These are phyloP conservation scores for Panthera tigris DNA, from an alignment of 2,113 vertebrate species.

Conservation along the genomic window DNA sequence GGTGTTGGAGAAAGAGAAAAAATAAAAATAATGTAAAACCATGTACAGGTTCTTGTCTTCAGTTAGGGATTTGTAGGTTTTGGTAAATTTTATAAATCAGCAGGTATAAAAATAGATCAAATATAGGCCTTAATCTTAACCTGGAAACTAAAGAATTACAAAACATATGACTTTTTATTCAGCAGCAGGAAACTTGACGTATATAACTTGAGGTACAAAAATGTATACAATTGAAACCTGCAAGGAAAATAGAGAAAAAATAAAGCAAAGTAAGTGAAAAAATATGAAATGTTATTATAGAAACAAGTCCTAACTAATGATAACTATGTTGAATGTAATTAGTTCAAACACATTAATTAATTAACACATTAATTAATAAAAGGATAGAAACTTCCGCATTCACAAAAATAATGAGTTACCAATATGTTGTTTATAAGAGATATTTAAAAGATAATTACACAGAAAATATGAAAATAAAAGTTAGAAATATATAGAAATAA, in stretches of 20 bases:
- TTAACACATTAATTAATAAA: no score
- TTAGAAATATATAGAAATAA: background rate
- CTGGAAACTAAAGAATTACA: background rate
- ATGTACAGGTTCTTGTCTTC: background rate
- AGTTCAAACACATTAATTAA: background rate
- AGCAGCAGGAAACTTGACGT: background rate
- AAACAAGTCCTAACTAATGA: background rate
- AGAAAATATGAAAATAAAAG: background rate
- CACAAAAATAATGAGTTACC: background rate
- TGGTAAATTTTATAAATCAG: background rate
- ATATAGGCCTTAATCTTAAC: background rate
- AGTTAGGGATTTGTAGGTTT: background rate
- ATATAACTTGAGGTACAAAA: background rate
- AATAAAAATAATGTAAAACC: background rate
- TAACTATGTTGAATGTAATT: background rate
- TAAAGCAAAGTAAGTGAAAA: background rate
- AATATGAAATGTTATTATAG: background rate
- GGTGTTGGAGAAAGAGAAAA: background rate
- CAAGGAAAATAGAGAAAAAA: background rate
- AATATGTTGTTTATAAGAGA: background rate
- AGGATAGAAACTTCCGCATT: background rate
- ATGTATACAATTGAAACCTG: background rate
- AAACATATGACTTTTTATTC: background rate
- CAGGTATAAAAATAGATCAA: background rate
- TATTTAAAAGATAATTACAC: background rate